Conservation (phyloP, 2,113 vertebrate genomes). For the Gymnobelideus leadbeateri region DNA sequence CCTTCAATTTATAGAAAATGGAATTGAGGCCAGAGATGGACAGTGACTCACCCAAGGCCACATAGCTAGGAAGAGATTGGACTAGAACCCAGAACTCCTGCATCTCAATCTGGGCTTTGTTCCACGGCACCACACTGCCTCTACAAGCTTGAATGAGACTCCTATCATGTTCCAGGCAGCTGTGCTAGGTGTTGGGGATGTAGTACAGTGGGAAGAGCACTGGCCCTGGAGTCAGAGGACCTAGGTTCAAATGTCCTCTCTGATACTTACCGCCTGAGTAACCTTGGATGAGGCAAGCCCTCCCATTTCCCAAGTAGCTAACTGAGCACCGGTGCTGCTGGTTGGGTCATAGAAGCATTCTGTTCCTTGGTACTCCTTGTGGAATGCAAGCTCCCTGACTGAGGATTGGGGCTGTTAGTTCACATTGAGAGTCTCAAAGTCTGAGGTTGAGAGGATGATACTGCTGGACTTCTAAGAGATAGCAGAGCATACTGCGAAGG, state of each 20-base stretch:
- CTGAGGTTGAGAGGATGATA: not conserved
- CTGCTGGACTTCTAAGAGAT: not conserved
- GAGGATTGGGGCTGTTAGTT: not conserved
- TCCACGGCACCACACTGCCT: not conserved
- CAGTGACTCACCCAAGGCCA: not conserved
- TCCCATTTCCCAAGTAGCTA: not conserved
- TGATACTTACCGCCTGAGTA: not conserved
- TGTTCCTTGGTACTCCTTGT: slow-evolving; percentile 26
- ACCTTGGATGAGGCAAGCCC: not conserved
- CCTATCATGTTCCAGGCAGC: not conserved
- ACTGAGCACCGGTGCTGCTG: not conserved
- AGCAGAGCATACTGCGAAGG: not conserved
- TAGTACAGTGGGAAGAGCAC: not conserved
- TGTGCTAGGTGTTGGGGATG: not conserved
- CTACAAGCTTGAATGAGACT: not conserved
- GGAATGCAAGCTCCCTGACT: not conserved
- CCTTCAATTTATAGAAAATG: not conserved
- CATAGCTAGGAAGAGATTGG: not conserved
- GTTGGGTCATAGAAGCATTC: not conserved
- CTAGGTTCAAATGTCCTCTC: not conserved
- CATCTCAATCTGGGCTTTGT: not conserved
- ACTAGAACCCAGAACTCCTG: not conserved
- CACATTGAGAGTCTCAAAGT: not conserved
- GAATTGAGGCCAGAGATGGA: not conserved
- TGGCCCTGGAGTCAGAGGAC: not conserved